Evolutionary conservation across 2,797 vertebrate species (phyloP).

Genomic region (Eulemur coronatus): DNA sequence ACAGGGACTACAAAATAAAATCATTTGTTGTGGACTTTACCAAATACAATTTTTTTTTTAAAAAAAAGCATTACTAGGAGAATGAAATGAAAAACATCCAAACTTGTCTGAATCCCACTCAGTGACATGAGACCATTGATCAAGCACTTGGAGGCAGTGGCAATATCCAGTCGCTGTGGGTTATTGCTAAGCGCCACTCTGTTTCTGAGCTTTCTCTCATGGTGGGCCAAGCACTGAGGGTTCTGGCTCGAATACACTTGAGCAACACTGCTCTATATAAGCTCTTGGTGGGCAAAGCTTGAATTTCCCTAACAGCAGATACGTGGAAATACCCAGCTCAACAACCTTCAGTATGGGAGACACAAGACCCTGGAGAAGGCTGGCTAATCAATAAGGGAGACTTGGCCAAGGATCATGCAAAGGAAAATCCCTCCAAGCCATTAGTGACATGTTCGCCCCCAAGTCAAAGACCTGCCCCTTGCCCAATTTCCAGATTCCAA

Average conservation of each 20-base stretch:
- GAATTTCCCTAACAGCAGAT: background rate
- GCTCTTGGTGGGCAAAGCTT: background rate
- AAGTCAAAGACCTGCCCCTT: background rate
- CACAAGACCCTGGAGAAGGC: background rate
- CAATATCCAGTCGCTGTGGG: rapidly evolving
- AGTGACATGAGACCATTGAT: rapidly evolving
- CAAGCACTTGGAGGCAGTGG: rapidly evolving
- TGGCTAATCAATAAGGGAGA: background rate
- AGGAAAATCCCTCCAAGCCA: background rate
- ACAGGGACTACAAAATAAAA: background rate
- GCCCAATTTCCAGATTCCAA: too few species aligned
- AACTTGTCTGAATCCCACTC: background rate
- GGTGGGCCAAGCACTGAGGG: background rate
- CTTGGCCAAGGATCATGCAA: background rate
- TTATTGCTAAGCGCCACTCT: rapidly evolving
- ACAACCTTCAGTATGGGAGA: background rate
- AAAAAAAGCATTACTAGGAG: background rate
- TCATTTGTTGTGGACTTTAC: background rate
- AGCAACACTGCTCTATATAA: background rate
- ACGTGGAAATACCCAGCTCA: background rate
- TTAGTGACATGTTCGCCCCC: background rate
- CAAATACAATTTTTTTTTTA: background rate
- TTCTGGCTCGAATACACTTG: rapidly evolving
- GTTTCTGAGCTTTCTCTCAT: rapidly evolving
- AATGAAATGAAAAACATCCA: background rate